These are phyloP conservation scores for Pelodiscus sinensis DNA, from an alignment of 2,113 vertebrate species.

Conservation along the genomic window DNA sequence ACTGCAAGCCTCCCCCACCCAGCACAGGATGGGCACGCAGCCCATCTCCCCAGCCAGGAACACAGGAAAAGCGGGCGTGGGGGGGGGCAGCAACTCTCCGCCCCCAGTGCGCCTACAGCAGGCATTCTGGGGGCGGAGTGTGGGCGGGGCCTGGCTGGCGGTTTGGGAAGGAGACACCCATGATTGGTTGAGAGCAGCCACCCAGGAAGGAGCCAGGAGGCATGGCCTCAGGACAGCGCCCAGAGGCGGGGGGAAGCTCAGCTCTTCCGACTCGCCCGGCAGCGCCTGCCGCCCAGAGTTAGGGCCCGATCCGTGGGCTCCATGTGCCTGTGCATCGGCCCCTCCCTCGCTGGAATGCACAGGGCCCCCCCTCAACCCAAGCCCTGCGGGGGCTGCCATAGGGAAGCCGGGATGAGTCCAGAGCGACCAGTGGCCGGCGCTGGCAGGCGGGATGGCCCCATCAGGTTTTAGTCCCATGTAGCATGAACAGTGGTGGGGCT, in stretches of 20 bases:
- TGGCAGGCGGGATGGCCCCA: background rate
- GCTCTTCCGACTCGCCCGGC: accelerated
- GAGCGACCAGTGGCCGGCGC: background rate
- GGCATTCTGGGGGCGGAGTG: too few species aligned
- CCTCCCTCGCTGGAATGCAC: background rate
- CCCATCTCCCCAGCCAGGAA: too few species aligned
- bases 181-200: accelerated
- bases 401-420: background rate
- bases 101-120: too few species aligned
- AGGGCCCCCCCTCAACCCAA: background rate
- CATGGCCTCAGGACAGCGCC: background rate
- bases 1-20: too few species aligned
- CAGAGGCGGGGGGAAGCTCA: accelerated
- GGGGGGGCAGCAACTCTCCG: too few species aligned
- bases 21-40: too few species aligned
- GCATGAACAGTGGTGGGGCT: background rate
- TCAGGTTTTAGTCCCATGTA: background rate
- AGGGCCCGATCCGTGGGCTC: background rate
- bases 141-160: too few species aligned
- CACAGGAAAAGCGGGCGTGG: too few species aligned
- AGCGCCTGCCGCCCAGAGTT: background rate
- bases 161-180: too few species aligned
- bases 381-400: background rate
- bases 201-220: background rate
- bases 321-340: background rate